phyloP scores from a whole-genome alignment of 2,888 invertebrate genomes.

The Ctena decussata region DNA sequence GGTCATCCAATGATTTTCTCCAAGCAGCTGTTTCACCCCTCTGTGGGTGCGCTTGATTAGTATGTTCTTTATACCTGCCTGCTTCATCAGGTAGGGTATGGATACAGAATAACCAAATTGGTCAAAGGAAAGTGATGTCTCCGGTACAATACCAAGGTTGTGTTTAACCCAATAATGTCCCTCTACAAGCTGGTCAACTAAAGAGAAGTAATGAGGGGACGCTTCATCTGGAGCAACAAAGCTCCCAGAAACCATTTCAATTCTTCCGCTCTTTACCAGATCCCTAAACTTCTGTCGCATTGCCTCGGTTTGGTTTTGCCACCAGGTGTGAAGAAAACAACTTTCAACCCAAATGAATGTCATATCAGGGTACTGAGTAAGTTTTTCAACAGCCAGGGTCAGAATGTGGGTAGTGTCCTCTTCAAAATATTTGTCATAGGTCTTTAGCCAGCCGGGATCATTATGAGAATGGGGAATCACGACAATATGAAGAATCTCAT shows the following conservation, averaged over 20 bases:
- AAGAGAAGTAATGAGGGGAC: conserved; percentile 77
- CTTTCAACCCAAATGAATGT: conserved; percentile 84
- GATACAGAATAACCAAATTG: conserved; percentile 84
- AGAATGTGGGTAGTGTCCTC: conserved; percentile 92
- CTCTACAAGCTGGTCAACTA: conserved; percentile 82
- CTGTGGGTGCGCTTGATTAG: conserved; percentile 87
- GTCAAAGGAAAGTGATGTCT: conserved; percentile 81
- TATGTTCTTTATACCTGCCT: conserved; percentile 78
- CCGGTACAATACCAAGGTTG: conserved; percentile 87
- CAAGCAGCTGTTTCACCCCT: conserved; percentile 94
- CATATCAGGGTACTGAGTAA: conserved; percentile 92
- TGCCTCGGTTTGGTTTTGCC: conserved; percentile 66
- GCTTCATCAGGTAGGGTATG: conserved; percentile 79
- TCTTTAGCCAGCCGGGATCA: conserved; percentile 99
- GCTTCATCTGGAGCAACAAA: conserved; percentile 85
- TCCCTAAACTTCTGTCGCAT: conserved; percentile 57
- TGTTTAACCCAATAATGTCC: conserved; percentile 83
- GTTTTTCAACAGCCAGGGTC: conserved; percentile 95
- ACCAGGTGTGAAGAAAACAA: conserved; percentile 83
- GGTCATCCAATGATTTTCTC: conserved; percentile 93
- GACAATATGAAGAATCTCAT: conserved; percentile 85
- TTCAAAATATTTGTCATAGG: conserved; percentile 97
- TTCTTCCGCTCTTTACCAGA: conserved; percentile 73
- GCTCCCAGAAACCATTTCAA: conserved; percentile 83
- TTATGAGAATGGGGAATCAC: conserved; percentile 98